Evolutionary conservation across 2,797 vertebrate species (phyloP).

Genomic region (Sarcoramphus papa): DNA sequence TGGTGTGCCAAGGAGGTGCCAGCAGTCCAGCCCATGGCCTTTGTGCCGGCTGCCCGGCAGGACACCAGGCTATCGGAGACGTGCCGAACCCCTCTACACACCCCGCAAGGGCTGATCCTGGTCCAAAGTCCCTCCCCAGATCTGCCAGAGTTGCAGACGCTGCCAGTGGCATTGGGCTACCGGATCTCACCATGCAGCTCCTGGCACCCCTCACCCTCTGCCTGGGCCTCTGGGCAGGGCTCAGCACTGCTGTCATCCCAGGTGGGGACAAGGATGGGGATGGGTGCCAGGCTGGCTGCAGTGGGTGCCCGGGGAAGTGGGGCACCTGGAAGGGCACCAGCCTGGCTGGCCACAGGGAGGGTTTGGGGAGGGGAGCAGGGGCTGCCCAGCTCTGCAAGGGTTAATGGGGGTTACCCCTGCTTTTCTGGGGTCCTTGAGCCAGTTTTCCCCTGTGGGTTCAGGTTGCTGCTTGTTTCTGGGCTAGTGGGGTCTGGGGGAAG

Average conservation of each 20-base stretch:
- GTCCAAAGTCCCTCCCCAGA: constrained; percentile 8
- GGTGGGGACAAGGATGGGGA: not conserved
- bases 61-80: rapidly evolving
- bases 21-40: not conserved
- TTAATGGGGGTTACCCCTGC: not conserved
- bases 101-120: not conserved
- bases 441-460: not conserved
- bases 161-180: rapidly evolving
- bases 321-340: not conserved
- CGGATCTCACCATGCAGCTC: not conserved
- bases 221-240: not conserved
- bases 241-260: not conserved
- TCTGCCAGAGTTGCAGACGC: not conserved
- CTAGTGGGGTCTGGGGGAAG: not conserved
- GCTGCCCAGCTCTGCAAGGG: not conserved
- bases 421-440: not conserved
- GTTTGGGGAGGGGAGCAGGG: not conserved
- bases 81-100: not conserved
- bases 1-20: not conserved
- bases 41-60: not conserved
- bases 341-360: not conserved
- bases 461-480: not conserved
- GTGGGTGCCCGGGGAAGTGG: not conserved
- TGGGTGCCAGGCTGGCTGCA: rapidly evolving
- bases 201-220: not conserved